These are phyloP conservation scores for Drosophila simulans DNA, from an alignment of 1,140 invertebrate species.

Conservation along the genomic window DNA sequence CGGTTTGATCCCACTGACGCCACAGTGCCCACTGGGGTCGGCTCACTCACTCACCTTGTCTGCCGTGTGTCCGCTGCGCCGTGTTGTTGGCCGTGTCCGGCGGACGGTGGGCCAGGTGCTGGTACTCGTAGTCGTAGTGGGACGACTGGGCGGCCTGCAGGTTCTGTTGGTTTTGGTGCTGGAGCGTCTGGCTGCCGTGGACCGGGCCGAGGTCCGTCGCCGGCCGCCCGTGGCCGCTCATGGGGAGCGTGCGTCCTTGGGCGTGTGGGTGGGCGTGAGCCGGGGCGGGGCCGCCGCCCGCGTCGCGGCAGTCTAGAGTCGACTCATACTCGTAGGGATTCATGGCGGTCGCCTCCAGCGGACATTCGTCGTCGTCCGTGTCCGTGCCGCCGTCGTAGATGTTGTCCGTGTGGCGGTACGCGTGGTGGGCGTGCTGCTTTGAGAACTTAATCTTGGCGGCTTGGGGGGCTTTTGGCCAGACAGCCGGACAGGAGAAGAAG, in stretches of 20 bases:
- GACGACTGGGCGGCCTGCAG: constrained; percentile 71
- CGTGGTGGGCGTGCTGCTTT: constrained; percentile 81
- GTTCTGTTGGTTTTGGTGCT: constrained; percentile 83
- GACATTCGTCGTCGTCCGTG: constrained; percentile 85
- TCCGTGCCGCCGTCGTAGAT: constrained; percentile 84
- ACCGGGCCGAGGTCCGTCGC: constrained; percentile 26
- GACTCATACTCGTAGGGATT: constrained; percentile 84
- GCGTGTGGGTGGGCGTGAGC: constrained; percentile 15
- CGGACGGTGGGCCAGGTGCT: constrained; percentile 78
- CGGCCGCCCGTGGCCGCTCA: constrained; percentile 50
- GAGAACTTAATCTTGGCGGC: constrained; percentile 84
- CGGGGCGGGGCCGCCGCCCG: constrained; percentile 56
- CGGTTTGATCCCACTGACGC: background rate
- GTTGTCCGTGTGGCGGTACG: constrained; percentile 84
- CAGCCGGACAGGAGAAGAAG: constrained; percentile 41
- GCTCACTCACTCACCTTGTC: constrained; percentile 73
- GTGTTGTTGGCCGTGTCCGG: constrained; percentile 67
- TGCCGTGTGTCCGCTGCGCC: constrained; percentile 80
- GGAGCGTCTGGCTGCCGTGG: constrained; percentile 76
- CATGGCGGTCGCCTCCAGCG: constrained; percentile 83
- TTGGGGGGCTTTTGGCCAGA: constrained; percentile 66
- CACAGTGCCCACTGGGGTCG: no score
- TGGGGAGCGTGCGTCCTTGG: constrained; percentile 58
- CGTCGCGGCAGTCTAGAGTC: constrained; percentile 82
- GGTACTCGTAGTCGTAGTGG: constrained; percentile 79